Base-by-base conservation (phyloP, 2,797 vertebrate genomes). In the Poecile montanus region DNA sequence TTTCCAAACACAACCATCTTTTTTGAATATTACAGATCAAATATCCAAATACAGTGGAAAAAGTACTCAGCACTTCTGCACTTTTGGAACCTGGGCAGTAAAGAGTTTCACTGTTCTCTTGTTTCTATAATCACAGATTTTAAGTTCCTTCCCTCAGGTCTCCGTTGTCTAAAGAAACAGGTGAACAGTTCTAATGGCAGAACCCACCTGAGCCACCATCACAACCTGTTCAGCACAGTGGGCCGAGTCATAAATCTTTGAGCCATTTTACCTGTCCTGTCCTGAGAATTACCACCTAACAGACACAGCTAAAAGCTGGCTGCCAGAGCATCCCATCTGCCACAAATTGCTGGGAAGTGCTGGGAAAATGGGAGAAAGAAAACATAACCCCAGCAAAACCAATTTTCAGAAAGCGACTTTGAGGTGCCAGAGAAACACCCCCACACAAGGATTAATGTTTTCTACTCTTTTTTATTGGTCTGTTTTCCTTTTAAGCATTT, bases 231-330 rank as follows among this genome's bases (percentile, higher is more conserved):
- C 14, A 47, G 62, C 56, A 17, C 3, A 65, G 16, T 26, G 10
- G 74, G 8, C 58, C 3, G 4, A 48, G 6, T 16, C 62, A 57
- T 11, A 22, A 51, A 38, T 4, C 40, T 38, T 58, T 42, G 0
- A 32, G 54, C 38, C 36, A 58, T 54, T 77, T 30, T 38, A 93
- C 88, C 89, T 84, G 88, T 22, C 58, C 7, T 7, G 22, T 13
- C 40, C 29, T 0, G 30, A 89, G 56, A 73, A 62, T 29, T 42
- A 29, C 4, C 5, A 1, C 7, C 38, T 25, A 48, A 75, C 0
- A 60, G n/a, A 32, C 6, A 29, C 29, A 54, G 54, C 13, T 21
- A 8, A 12, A 75, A 74, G 76, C 63, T 82, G 77, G 11, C 13
- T 65, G 83, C 83, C 83, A 93, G 45, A 60, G 32, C 75, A 40